A percentile compares a stretch with the other conserved stretches of the same genome.
Conservation (phyloP, 2,113 vertebrate species). For the Odocoileus virginianus region DNA sequence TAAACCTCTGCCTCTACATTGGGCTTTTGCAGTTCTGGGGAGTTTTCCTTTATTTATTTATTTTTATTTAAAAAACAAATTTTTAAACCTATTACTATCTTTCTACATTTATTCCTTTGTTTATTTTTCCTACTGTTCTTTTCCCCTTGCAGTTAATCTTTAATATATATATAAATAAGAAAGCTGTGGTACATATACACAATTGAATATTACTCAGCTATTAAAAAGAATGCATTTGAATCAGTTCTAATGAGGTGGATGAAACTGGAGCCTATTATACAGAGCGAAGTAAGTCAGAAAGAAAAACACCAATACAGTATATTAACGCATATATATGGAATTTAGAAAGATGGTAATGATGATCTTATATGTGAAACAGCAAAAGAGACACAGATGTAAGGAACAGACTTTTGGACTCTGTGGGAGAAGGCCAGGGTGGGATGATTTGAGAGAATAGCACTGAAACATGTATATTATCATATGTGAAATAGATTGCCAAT, state of each 20-base stretch:
- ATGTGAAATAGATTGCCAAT: background rate
- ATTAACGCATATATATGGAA: background rate
- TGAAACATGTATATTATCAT: background rate
- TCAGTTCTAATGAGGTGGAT: background rate
- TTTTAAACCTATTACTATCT: background rate
- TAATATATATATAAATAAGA: background rate
- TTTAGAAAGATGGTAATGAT: background rate
- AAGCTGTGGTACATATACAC: background rate
- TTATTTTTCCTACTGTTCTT: background rate
- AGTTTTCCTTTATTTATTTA: background rate
- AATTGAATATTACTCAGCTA: accelerated
- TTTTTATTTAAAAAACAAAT: background rate
- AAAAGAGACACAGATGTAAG: background rate
- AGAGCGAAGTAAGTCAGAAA: background rate
- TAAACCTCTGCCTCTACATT: background rate
- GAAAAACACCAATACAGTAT: background rate
- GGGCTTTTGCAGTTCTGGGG: background rate
- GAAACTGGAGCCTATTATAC: background rate
- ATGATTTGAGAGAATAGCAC: background rate
- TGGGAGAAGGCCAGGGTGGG: background rate
- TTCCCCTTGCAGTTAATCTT: background rate
- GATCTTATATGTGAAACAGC: background rate
- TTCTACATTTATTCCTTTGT: background rate
- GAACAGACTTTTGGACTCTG: background rate
- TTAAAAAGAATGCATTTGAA: background rate